phyloP scores from a whole-genome alignment of 2,113 vertebrate species.

The Planiliza haematocheilus region DNA sequence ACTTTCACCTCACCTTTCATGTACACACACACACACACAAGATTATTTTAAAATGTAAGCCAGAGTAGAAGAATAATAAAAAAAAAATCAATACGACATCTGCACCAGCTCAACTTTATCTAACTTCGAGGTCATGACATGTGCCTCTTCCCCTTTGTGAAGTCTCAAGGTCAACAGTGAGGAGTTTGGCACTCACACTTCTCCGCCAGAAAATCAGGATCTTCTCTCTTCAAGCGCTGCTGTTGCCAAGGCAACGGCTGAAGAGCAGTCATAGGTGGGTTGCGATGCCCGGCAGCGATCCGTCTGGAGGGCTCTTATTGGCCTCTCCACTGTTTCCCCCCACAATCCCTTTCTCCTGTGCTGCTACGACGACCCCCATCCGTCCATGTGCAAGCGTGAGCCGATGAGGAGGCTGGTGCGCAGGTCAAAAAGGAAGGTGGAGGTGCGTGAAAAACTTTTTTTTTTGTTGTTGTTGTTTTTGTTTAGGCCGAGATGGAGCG shows the following conservation, averaged over 20 bases:
- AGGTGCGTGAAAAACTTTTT: conserved; percentile 8
- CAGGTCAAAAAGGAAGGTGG: conserved; percentile 57
- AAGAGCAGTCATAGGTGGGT: conserved; percentile 73
- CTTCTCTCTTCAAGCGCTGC: conserved; percentile 67
- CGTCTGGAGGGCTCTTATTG: conserved; percentile 77
- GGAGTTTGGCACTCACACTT: conserved; percentile 35
- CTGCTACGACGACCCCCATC: neutral
- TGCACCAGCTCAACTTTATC: conserved; percentile 14
- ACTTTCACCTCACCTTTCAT: neutral
- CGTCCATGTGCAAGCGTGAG: conserved; percentile 39
- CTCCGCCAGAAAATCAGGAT: conserved; percentile 53
- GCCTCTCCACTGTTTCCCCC: conserved; percentile 69
- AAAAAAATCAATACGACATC: conserved; percentile 10
- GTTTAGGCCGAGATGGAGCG: neutral
- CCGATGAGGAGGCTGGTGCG: conserved; percentile 30
- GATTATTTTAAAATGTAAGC: neutral
- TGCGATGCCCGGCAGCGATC: conserved; percentile 72
- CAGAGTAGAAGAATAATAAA: neutral
- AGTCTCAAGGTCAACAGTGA: conserved; percentile 55
- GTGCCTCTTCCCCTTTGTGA: conserved; percentile 31
- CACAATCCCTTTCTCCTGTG: conserved; percentile 67
- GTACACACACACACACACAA: neutral
- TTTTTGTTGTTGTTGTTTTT: no score
- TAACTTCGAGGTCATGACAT: conserved; percentile 26
- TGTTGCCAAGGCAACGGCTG: conserved; percentile 77